Evolutionary conservation across 2,797 vertebrate genomes (phyloP), one percentile per base, ranked within the genome.

Genomic region (Trachurus trachurus): DNA sequence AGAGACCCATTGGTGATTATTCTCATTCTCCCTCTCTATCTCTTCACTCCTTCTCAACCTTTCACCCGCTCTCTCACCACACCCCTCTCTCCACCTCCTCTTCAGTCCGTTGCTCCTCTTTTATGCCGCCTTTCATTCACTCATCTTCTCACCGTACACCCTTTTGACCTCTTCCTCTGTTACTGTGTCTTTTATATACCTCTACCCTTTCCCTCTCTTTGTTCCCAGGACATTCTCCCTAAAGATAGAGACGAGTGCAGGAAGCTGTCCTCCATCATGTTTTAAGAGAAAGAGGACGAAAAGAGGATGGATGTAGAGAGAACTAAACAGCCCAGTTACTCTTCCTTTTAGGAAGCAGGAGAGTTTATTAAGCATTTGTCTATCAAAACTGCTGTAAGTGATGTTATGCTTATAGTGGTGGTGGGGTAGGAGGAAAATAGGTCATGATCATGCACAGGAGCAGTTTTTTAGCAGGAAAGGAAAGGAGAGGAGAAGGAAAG

Each of bases 81-180:
- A 59, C 61, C 71, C 66, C 76, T 63, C 66, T 67, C 54, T 8
- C 54, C 22, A 34, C 66, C 57, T 44, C 60, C 44, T 50, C 57
- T 57, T 87, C 80, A 42, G 63, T 58, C 66, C 9, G 2, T 11
- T 22, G 11, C 63, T 39, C 39, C 17, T 76, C 71, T 77, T 82
- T 87, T 58, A 69, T 66, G 13, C 56, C 39, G 40, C 50, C 11
- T 0, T 37, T 74, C 64, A 70, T 78, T 86, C 62, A 65, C 68
- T 64, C 86, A 52, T 80, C 76, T 42, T 75, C 69, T 61, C 53
- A 37, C 45, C 10, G 5, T 63, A 47, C 60, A 64, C 5, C 60
- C 76, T 60, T 62, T 62, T 52, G 73, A 83, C 80, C 80, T 76
- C 62, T 39, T 76, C 44, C 66, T 76, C 74, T 70, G 42, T 74